phyloP scores from a whole-genome alignment of 2,888 invertebrate genomes.

The Lepidocyrtinus sp. region DNA sequence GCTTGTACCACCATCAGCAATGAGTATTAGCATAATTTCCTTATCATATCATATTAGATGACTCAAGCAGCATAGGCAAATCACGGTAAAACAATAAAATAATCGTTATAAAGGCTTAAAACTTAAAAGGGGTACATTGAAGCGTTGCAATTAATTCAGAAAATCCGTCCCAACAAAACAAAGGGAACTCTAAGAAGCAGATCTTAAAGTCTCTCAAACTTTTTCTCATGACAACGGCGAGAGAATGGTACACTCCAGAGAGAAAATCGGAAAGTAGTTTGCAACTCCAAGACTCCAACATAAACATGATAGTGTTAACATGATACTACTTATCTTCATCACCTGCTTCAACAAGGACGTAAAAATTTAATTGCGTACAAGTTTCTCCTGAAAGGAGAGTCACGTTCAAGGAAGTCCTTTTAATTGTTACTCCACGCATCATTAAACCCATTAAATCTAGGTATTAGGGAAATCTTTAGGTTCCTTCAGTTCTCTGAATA shows the following conservation, averaged over 20 bases:
- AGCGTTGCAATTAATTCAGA: no score
- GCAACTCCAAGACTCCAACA: no score
- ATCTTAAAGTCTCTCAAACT: no score
- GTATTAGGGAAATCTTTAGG: background rate
- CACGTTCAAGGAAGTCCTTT: background rate
- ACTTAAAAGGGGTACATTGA: no score
- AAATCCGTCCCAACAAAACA: no score
- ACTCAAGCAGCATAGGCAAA: no score
- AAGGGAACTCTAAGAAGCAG: no score
- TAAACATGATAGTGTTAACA: constrained; percentile 10
- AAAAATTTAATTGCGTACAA: constrained; percentile 31
- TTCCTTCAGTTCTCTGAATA: background rate
- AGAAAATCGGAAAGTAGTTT: background rate
- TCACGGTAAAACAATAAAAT: no score
- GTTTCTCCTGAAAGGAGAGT: constrained; percentile 21
- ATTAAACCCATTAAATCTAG: constrained; percentile 25
- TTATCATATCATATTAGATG: background rate
- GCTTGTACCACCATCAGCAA: background rate
- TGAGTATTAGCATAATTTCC: no score
- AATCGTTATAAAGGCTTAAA: no score
- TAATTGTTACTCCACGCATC: constrained; percentile 36
- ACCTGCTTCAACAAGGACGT: constrained; percentile 22
- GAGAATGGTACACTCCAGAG: no score
- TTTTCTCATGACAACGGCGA: no score
- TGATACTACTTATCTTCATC: constrained; percentile 2